Evolutionary conservation across 1,140 invertebrate species (phyloP).

Genomic region (Ganaspis sp.): DNA sequence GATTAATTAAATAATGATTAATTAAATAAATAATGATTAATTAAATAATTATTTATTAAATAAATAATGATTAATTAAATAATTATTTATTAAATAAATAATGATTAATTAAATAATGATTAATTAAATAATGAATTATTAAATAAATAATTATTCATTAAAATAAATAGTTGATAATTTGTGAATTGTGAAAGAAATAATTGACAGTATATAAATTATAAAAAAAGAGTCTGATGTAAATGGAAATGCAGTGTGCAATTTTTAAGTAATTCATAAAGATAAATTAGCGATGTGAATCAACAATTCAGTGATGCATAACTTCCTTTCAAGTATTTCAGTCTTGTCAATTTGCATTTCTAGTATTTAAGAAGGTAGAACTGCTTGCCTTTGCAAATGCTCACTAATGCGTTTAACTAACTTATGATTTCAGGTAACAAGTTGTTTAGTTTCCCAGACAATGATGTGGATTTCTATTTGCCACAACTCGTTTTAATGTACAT

Average conservation of each 20-base stretch:
- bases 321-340: slow-evolving; percentile 13
- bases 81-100: too few relatives aligned
- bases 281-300: not conserved
- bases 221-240: not conserved
- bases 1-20: too few relatives aligned
- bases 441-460: slow-evolving; percentile 93
- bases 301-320: slow-evolving; percentile 3
- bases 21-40: too few relatives aligned
- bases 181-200: too few relatives aligned
- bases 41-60: too few relatives aligned
- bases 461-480: slow-evolving; percentile 98
- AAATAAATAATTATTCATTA: too few relatives aligned
- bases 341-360: slow-evolving; percentile 3
- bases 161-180: too few relatives aligned
- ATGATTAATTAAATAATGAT: too few relatives aligned
- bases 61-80: too few relatives aligned
- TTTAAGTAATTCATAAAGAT: not conserved
- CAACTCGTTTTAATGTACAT: slow-evolving; percentile 99
- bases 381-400: not conserved
- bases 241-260: not conserved
- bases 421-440: slow-evolving; percentile 88
- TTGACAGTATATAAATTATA: too few relatives aligned
- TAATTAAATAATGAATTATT: too few relatives aligned
- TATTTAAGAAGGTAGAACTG: not conserved
- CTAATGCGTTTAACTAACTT: not conserved